Evolutionary conservation across 2,888 invertebrate genomes (phyloP).

Genomic region (Ectemnius lituratus): DNA sequence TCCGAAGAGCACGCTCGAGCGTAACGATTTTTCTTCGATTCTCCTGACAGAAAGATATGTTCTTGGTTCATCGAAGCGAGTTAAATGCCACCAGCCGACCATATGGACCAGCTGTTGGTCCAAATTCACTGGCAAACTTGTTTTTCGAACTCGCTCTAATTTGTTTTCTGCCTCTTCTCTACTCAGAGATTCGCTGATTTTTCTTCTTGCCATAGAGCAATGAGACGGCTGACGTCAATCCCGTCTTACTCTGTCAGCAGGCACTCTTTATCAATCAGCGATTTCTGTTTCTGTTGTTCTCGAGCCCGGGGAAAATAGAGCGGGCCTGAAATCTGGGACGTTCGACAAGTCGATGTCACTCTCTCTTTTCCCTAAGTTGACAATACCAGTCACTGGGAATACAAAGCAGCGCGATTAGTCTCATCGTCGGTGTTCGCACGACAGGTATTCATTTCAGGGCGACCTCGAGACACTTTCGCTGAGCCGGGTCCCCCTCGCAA

Average conservation of each 20-base stretch:
- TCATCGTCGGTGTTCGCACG: not conserved
- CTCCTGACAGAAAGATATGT: conserved; percentile 8
- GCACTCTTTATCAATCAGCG: conserved; percentile 9
- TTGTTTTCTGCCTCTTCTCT: conserved; percentile 11
- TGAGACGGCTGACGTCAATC: conserved; percentile 42
- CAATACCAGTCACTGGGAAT: not conserved
- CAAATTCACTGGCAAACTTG: conserved; percentile 25
- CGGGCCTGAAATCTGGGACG: not conserved
- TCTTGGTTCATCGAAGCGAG: conserved; percentile 24
- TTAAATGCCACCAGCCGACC: conserved; percentile 16
- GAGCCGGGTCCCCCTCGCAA: not conserved
- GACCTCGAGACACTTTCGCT: conserved; percentile 1
- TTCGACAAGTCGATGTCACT: not conserved
- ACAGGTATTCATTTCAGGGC: not conserved
- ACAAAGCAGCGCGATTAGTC: conserved; percentile 1
- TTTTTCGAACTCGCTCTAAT: conserved; percentile 39
- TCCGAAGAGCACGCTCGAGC: not conserved
- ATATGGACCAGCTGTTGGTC: conserved; percentile 11
- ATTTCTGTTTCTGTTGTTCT: not conserved
- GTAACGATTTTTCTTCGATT: conserved; percentile 22
- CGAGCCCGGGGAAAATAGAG: conserved; percentile 30
- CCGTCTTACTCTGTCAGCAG: conserved; percentile 8
- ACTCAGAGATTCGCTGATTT: conserved; percentile 18
- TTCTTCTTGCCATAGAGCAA: conserved; percentile 14
- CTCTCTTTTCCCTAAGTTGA: not conserved